Conservation (phyloP, 2,113 vertebrate species). For the Mobula hypostoma region DNA sequence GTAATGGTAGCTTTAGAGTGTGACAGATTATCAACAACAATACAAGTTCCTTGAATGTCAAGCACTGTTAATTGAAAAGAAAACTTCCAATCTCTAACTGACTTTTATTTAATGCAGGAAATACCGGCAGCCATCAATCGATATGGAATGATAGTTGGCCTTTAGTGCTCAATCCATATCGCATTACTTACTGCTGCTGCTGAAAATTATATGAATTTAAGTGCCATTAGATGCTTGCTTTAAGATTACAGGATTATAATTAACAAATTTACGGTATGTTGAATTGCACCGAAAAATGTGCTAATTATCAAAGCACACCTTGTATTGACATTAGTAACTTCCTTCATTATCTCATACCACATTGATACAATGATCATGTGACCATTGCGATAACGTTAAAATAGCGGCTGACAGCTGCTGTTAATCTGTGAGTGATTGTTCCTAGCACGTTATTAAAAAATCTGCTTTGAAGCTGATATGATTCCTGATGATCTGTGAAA, state of each 20-base stretch:
- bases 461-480: background rate
- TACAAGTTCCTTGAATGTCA: background rate
- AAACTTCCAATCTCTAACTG: slow-evolving; percentile 16
- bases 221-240: slow-evolving; percentile 1
- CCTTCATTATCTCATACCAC: background rate
- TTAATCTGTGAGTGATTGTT: background rate
- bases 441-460: background rate
- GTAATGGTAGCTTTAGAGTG: background rate
- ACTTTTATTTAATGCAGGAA: background rate
- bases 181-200: background rate
- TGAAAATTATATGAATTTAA: slow-evolving; percentile 14
- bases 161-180: background rate
- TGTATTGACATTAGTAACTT: background rate
- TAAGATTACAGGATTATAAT: background rate
- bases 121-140: background rate
- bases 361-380: background rate
- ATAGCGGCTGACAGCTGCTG: background rate
- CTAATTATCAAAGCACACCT: background rate
- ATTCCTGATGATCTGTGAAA: background rate
- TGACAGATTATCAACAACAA: slow-evolving; percentile 9
- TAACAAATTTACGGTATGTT: background rate
- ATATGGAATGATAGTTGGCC: slow-evolving; percentile 1
- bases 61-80: background rate
- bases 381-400: background rate
- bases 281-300: background rate